A percentile compares a stretch with the other conserved stretches of the same genome.
Conservation (phyloP, 1,140 invertebrate species). For the Teleogryllus occipitalis region DNA sequence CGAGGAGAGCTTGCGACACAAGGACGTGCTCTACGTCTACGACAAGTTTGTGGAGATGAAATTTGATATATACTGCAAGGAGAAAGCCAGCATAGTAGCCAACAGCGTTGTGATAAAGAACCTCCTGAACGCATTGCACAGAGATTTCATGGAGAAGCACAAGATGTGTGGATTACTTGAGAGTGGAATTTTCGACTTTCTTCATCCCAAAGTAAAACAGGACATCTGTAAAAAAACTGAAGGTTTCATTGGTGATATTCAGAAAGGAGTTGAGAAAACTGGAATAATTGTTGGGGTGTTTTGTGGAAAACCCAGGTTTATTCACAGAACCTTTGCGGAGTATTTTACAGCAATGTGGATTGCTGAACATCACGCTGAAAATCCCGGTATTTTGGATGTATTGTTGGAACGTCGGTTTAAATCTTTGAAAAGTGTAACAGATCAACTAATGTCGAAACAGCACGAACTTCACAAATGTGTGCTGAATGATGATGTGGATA, state of each 20-base stretch:
- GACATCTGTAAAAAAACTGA: neutral
- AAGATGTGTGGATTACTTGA: neutral
- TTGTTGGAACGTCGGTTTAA: neutral
- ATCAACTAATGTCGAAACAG: neutral
- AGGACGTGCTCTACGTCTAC: neutral
- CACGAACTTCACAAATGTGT: neutral
- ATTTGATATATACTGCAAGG: neutral
- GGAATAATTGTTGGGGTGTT: neutral
- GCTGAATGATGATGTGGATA: neutral
- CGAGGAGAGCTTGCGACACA: neutral
- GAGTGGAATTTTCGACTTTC: neutral
- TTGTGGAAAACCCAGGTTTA: neutral
- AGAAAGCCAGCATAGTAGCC: neutral
- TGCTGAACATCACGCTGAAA: neutral
- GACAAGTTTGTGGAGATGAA: neutral
- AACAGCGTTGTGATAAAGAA: neutral
- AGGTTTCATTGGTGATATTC: neutral
- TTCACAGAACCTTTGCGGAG: conserved; percentile 11
- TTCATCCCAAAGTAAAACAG: neutral
- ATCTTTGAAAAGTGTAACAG: neutral
- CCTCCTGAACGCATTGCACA: neutral
- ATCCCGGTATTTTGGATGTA: neutral
- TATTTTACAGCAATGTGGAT: neutral
- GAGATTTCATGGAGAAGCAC: neutral
- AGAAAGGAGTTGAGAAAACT: neutral